Evolutionary conservation across 2,113 vertebrate species (phyloP).

Genomic region (Centropus unirufus): DNA sequence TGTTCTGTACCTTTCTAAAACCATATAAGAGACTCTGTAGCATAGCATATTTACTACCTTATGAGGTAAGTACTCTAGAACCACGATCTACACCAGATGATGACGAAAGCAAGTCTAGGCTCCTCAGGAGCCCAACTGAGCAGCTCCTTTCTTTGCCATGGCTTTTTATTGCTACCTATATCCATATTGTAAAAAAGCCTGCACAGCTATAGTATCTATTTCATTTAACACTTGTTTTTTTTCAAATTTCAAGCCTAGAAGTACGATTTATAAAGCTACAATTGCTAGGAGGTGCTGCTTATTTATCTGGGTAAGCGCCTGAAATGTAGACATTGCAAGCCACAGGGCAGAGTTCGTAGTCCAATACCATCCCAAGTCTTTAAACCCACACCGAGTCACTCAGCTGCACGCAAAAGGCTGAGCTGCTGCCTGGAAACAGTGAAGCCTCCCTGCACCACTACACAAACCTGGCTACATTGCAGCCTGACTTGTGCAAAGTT

Average conservation of each 20-base stretch:
- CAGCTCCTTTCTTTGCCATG: background rate
- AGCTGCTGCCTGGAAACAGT: background rate
- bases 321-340: background rate
- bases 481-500: background rate
- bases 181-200: background rate
- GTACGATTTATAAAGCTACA: background rate
- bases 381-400: background rate
- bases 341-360: background rate
- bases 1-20: background rate
- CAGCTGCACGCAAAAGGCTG: background rate
- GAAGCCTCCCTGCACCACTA: background rate
- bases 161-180: background rate
- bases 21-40: background rate
- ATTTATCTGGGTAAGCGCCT: background rate
- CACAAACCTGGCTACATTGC: background rate
- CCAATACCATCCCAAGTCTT: background rate
- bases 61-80: background rate
- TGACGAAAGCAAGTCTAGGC: background rate
- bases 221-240: background rate
- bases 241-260: background rate
- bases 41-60: background rate
- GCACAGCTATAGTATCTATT: background rate
- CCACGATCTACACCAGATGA: background rate
- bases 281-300: background rate
- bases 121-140: background rate